Conservation (phyloP, 2,113 vertebrate genomes). For the human region GRCh38 chr5:146945001-146945500, state of each 20-base stretch:
- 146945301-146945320: slow-evolving; percentile 16
- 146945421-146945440: slow-evolving; percentile 59
- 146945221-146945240: background rate
- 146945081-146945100: background rate
- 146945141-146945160: background rate
- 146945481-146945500: slow-evolving; percentile 50
- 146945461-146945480: slow-evolving; percentile 59
- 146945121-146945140: background rate
- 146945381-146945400: slow-evolving; percentile 71
- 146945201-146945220: background rate
- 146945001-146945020: slow-evolving; percentile 32
- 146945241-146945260: background rate
- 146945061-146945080: slow-evolving; percentile 45
- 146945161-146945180: background rate
- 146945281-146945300: background rate
- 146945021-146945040: slow-evolving; percentile 38
- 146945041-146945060: background rate
- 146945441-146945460: slow-evolving; percentile 61
- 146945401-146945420: slow-evolving; percentile 72
- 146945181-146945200: slow-evolving; percentile 3
- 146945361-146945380: slow-evolving; percentile 68
- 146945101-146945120: slow-evolving; percentile 21
- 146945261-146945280: background rate
- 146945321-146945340: slow-evolving; percentile 43
- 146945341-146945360: slow-evolving; percentile 53